These are phyloP conservation scores for Percopsis omiscomaycus DNA, from an alignment of 2,797 vertebrate genomes.

Conservation along the genomic window DNA sequence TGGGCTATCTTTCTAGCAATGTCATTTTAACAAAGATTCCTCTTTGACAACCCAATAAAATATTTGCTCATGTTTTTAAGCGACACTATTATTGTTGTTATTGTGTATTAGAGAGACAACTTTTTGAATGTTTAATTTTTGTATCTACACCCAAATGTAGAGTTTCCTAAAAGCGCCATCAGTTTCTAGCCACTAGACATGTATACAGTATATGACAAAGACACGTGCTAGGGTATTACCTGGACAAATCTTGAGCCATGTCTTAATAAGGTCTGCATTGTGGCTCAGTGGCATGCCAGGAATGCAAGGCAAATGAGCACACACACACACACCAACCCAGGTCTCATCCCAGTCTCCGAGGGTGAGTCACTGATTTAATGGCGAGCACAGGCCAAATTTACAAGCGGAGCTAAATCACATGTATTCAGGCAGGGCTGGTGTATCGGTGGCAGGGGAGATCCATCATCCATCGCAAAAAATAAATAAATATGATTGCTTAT, in stretches of 20 bases:
- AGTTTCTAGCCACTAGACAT: no score
- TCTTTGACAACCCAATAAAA: no score
- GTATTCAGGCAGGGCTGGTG: conserved; percentile 41
- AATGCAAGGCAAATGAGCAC: conserved; percentile 47
- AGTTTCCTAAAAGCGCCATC: no score
- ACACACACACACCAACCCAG: conserved; percentile 25
- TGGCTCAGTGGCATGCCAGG: conserved; percentile 39
- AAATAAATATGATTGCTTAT: conserved; percentile 43
- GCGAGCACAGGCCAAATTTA: conserved; percentile 52
- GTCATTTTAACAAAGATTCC: no score
- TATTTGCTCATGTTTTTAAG: no score
- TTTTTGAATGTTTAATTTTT: no score
- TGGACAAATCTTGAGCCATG: conserved; percentile 24
- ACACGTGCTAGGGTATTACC: conserved; percentile 11
- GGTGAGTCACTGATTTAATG: conserved; percentile 60
- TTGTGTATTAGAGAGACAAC: no score
- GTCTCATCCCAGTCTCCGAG: conserved; percentile 43
- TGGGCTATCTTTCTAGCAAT: no score
- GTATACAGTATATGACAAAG: background rate
- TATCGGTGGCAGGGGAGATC: conserved; percentile 41
- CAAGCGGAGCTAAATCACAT: conserved; percentile 54
- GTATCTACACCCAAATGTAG: no score
- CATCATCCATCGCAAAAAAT: conserved; percentile 31
- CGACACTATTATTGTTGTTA: no score
- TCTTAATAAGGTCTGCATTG: conserved; percentile 41